Percentiles rank a stretch among this genome's conserved stretches.
Conservation (phyloP, 2,113 vertebrate genomes). For the Oryzias woworae region DNA sequence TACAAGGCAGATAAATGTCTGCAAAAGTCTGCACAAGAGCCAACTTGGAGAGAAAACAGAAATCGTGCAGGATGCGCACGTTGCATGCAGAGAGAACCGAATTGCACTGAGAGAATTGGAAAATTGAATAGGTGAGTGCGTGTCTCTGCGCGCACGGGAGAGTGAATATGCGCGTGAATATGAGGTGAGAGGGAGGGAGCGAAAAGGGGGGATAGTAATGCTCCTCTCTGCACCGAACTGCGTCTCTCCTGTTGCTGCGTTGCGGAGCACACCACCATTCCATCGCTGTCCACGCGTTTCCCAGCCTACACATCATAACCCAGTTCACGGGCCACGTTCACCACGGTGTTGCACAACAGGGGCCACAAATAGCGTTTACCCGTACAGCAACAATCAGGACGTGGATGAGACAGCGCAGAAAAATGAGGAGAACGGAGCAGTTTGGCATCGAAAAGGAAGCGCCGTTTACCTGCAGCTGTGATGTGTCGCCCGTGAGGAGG, state of each 20-base stretch:
- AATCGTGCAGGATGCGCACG: conserved; percentile 31
- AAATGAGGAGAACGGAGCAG: neutral
- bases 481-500: conserved; percentile 41
- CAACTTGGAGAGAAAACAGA: neutral
- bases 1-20: conserved; percentile 20
- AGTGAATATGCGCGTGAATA: conserved; percentile 22
- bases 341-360: conserved; percentile 59
- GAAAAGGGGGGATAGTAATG: conserved; percentile 40
- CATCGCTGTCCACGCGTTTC: conserved; percentile 67
- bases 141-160: conserved; percentile 29
- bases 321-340: conserved; percentile 37
- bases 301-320: conserved; percentile 65
- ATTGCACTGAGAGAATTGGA: conserved; percentile 29
- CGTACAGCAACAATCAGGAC: conserved; percentile 1
- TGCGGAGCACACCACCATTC: conserved; percentile 68
- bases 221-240: conserved; percentile 67
- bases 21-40: conserved; percentile 20
- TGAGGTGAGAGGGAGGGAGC: conserved; percentile 30
- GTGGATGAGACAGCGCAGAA: neutral
- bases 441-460: neutral
- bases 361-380: conserved; percentile 24
- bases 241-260: conserved; percentile 62
- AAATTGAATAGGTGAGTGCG: conserved; percentile 36
- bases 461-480: conserved; percentile 56
- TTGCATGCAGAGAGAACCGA: conserved; percentile 17